These are phyloP conservation scores for Syrista parreyssii DNA, from an alignment of 2,888 invertebrate genomes.

Conservation along the genomic window DNA sequence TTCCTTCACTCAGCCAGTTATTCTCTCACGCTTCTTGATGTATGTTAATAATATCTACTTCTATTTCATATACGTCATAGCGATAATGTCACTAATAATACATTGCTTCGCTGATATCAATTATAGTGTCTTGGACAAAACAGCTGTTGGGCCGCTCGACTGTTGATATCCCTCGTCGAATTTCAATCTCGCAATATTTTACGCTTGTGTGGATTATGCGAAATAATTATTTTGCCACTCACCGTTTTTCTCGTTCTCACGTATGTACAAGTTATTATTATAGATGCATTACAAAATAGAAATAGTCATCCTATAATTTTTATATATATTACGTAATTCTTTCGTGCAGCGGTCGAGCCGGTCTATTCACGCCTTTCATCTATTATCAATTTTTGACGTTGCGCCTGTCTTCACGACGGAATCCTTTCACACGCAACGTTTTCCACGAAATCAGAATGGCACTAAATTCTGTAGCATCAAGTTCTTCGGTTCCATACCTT, in stretches of 20 bases:
- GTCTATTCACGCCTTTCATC: conserved; percentile 91
- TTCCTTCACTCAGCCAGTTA: conserved; percentile 93
- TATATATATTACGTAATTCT: conserved; percentile 1
- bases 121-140: conserved; percentile 90
- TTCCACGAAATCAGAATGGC: conserved; percentile 87
- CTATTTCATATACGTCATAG: background rate
- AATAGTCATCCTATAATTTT: background rate
- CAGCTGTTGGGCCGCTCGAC: conserved; percentile 88
- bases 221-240: conserved; percentile 92
- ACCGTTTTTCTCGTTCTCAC: conserved; percentile 82
- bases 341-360: conserved; percentile 85
- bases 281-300: background rate
- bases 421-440: conserved; percentile 94
- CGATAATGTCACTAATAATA: background rate
- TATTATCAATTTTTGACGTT: conserved; percentile 96
- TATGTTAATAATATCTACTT: conserved; percentile 71
- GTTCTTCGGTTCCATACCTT: conserved; percentile 77
- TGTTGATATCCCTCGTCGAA: conserved; percentile 89
- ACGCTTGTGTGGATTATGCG: conserved; percentile 90
- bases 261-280: conserved; percentile 72
- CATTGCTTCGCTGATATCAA: conserved; percentile 33
- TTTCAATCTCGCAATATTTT: conserved; percentile 91
- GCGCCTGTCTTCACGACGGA: conserved; percentile 93
- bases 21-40: conserved; percentile 88
- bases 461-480: conserved; percentile 76